phyloP scores from a whole-genome alignment of 2,113 vertebrate species.

The Mus spicilegus region DNA sequence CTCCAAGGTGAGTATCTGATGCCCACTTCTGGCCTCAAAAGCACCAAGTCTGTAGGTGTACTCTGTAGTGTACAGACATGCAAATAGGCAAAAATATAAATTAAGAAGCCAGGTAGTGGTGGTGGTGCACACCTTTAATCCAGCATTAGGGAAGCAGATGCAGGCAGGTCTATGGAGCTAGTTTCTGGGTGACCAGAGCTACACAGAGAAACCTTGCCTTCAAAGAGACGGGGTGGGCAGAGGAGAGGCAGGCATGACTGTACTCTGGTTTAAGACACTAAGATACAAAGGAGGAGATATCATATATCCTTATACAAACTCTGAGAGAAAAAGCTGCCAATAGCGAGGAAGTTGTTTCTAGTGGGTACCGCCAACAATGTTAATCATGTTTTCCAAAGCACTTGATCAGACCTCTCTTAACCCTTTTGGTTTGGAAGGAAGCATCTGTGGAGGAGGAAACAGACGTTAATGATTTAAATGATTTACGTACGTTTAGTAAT shows the following conservation, averaged over 20 bases:
- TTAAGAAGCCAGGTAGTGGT: not conserved
- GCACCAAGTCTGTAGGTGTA: not conserved
- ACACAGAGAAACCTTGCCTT: not conserved
- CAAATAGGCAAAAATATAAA: not conserved
- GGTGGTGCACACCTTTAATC: no score
- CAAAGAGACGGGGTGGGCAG: not conserved
- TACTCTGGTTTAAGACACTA: not conserved
- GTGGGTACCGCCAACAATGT: not conserved
- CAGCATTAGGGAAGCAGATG: no score
- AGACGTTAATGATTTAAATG: not conserved
- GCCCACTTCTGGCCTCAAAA: not conserved
- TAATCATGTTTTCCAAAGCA: not conserved
- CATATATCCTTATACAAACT: not conserved
- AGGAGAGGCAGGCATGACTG: not conserved
- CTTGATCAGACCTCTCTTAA: not conserved
- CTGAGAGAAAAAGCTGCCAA: not conserved
- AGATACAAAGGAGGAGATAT: not conserved
- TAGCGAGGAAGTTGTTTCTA: not conserved
- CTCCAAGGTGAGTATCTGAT: not conserved
- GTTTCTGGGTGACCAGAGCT: not conserved
- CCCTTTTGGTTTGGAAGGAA: not conserved
- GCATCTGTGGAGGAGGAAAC: slow-evolving; percentile 19
- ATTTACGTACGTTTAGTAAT: slow-evolving; percentile 4
- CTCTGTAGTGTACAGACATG: not conserved
- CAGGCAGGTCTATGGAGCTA: no score